A percentile compares a stretch with the other conserved stretches of the same genome.
Evolutionary conservation across 2,888 invertebrate genomes (phyloP).

Genomic region (Sipha maydis): DNA sequence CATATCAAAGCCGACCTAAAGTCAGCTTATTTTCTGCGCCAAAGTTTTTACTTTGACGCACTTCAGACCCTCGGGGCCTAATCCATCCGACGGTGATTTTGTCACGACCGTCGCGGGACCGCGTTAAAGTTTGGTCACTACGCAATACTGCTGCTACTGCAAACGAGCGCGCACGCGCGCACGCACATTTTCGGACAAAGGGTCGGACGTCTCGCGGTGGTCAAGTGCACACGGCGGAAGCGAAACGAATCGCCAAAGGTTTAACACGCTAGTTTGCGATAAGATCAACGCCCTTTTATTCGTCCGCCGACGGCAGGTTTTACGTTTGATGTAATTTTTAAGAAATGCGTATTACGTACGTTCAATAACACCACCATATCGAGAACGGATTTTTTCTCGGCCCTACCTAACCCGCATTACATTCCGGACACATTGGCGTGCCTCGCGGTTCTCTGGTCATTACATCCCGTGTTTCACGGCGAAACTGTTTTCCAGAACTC

Average conservation of each 20-base stretch:
- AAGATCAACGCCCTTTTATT: not conserved
- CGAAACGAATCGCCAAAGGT: not conserved
- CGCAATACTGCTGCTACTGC: too few relatives aligned
- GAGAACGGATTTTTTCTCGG: not conserved
- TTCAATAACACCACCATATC: too few relatives aligned
- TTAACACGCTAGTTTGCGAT: not conserved
- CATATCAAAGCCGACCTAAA: slow-evolving; percentile 18
- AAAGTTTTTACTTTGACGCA: slow-evolving; percentile 28
- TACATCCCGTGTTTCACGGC: not conserved
- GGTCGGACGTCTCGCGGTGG: slow-evolving; percentile 2
- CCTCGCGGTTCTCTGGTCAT: not conserved
- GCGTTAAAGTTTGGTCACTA: not conserved
- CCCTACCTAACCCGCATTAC: too few relatives aligned
- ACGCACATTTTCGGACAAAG: slow-evolving; percentile 5
- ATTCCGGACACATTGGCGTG: not conserved
- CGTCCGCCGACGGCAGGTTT: not conserved
- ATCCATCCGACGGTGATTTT: not conserved
- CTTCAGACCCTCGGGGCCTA: not conserved
- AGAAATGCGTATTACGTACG: too few relatives aligned
- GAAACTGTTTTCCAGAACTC: too few relatives aligned
- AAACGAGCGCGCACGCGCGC: too few relatives aligned
- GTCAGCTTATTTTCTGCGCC: slow-evolving; percentile 1
- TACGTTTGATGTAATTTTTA: not conserved
- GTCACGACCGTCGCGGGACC: not conserved
- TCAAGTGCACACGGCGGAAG: not conserved